Base-by-base conservation (phyloP, 1,140 invertebrate species). In the Drosophila murphyi region DNA sequence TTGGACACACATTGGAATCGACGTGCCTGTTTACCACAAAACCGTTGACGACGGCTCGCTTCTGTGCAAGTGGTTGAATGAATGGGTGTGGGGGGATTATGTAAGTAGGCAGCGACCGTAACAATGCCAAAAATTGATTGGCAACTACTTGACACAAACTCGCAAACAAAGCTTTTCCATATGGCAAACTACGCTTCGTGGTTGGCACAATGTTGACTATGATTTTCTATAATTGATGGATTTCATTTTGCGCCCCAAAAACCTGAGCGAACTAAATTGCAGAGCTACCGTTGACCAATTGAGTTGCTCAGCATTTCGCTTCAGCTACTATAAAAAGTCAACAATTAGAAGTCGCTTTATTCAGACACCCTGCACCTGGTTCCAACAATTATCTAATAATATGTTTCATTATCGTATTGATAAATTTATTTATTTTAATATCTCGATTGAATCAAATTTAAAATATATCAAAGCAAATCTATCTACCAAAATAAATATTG, bases 21-120 rank as follows among this genome's bases (percentile, higher is more conserved):
- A 88, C 80, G 85, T 88, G 85, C 77, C 85, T 72, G 85, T 83
- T 83, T 73, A 80, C 85, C 83, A 83, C 85, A 88, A 89, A 88
- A 71, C 73, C 73, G 74, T 76, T 86, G 78, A 70, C 76, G 76
- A 82, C 62, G 29, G 39, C 51, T 65, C 31, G 48, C n/a, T 60
- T 64, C 10, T 8, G 31, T 4, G 37, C 29, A 20, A 32, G 29
- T 3, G n/a, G 60, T 20, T 20, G 1, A 20, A 20, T 20, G 20
- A 20, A 20, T 20, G 20, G 8, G 32, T 35, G 5, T n/a, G 5
- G 6, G 29, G 20, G 20, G 20, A 20, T 54, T 31, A 59, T 55
- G 61, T 76, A 75, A 86, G 82, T 78, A 69, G 54, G 59, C 62
- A 52, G 67, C 29, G 45, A 37, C 37, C 48, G 59, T 72, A 72